A percentile compares a stretch with the other conserved stretches of the same genome.
phyloP scores from a whole-genome alignment of 2,797 vertebrate species.

The Danio albolineatus region DNA sequence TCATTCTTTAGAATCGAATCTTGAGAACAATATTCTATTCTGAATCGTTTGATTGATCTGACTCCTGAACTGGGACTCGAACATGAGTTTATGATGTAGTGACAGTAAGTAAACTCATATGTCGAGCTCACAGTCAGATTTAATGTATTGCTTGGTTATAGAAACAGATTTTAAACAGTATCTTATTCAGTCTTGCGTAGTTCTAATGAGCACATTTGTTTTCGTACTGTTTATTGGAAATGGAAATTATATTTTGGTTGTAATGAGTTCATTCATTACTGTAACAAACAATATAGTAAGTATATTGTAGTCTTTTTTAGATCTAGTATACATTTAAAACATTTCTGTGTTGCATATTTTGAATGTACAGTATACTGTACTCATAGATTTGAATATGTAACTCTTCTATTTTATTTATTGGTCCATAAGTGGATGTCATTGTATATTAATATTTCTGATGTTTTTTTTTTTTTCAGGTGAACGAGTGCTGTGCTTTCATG shows the following conservation, averaged over 20 bases:
- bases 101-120: not conserved
- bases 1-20: not conserved
- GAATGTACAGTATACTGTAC: not conserved
- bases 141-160: too few relatives aligned
- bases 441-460: conserved; percentile 44
- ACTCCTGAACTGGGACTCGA: not conserved
- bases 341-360: not conserved
- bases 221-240: not conserved
- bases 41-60: not conserved
- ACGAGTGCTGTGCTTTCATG: conserved; percentile 99
- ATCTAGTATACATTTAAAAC: not conserved
- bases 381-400: not conserved
- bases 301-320: too few relatives aligned
- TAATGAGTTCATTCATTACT: not conserved
- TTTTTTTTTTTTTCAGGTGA: conserved; percentile 85
- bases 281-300: too few relatives aligned
- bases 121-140: not conserved
- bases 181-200: not conserved
- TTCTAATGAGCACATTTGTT: not conserved
- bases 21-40: not conserved
- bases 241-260: not conserved
- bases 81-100: too few relatives aligned
- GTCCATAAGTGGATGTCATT: not conserved
- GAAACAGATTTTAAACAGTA: not conserved
- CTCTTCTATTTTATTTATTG: not conserved